A percentile compares a stretch with the other conserved stretches of the same genome.
Conservation (phyloP, 2,113 vertebrate species). For the Telmatochromis brichardi region DNA sequence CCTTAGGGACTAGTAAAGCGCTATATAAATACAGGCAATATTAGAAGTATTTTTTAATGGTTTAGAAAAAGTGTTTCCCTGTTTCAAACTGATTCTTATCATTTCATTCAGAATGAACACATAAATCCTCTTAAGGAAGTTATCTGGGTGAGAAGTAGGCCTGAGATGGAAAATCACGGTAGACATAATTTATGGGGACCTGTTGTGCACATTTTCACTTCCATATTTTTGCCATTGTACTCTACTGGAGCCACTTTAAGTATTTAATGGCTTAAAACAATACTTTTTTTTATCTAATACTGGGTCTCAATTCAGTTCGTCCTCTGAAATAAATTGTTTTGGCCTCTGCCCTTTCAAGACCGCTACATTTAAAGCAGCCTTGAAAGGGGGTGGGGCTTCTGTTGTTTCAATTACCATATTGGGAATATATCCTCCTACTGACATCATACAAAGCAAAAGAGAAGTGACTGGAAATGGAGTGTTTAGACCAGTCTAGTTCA, state of each 20-base stretch:
- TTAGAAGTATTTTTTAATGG: background rate
- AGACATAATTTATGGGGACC: background rate
- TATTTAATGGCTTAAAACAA: background rate
- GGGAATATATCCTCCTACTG: background rate
- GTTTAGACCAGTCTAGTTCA: background rate
- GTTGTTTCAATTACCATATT: fast-evolving
- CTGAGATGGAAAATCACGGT: background rate
- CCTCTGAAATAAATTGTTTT: background rate
- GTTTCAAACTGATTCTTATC: background rate
- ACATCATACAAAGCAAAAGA: background rate
- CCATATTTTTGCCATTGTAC: background rate
- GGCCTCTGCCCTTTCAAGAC: background rate
- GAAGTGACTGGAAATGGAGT: background rate
- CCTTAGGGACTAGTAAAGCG: too few species aligned
- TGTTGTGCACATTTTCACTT: background rate
- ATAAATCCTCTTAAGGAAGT: background rate
- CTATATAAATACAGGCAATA: too few species aligned
- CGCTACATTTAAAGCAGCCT: fast-evolving
- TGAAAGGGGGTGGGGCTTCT: background rate
- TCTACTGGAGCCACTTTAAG: background rate
- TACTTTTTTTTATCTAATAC: background rate
- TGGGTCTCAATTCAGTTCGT: background rate
- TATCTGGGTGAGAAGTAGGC: background rate
- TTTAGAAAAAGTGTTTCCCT: background rate
- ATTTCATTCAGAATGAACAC: background rate